phyloP scores from a whole-genome alignment of 1,140 invertebrate species.

The Macrocentrus cingulum region DNA sequence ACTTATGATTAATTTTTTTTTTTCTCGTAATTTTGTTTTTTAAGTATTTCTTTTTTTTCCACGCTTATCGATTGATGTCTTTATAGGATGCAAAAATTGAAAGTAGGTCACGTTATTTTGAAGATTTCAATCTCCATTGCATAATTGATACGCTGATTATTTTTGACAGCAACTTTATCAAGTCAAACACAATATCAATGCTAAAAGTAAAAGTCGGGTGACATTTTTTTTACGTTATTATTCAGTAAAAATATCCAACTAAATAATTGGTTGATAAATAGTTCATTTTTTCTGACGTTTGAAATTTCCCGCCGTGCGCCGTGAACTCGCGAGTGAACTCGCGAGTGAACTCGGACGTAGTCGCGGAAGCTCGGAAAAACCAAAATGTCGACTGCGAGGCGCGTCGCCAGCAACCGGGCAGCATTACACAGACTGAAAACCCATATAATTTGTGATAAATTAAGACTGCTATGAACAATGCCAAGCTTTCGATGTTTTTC shows the following conservation, averaged over 20 bases:
- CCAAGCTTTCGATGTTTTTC: not conserved
- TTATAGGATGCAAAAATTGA: constrained; percentile 4
- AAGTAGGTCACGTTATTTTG: constrained; percentile 3
- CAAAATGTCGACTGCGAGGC: constrained; percentile 53
- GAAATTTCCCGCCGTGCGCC: constrained; percentile 25
- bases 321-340: constrained; percentile 17
- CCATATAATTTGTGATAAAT: constrained; percentile 40
- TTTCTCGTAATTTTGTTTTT: too few species aligned
- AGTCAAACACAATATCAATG: too few species aligned
- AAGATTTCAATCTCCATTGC: not conserved
- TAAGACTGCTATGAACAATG: not conserved
- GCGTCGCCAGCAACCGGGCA: constrained; percentile 48
- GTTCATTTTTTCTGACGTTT: constrained; percentile 1
- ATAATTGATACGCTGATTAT: too few species aligned
- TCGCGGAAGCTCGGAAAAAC: constrained; percentile 34
- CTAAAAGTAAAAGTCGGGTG: too few species aligned
- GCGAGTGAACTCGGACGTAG: not conserved
- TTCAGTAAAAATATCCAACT: too few species aligned
- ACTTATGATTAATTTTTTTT: too few species aligned
- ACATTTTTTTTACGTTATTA: too few species aligned
- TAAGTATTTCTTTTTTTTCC: too few species aligned
- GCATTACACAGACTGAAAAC: constrained; percentile 41
- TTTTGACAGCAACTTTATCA: too few species aligned
- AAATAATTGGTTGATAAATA: too few species aligned
- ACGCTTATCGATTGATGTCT: too few species aligned